Evolutionary conservation across 2,888 invertebrate species (phyloP), one percentile per base, ranked within the genome.

Genomic region (Ectropis crepuscularia): DNA sequence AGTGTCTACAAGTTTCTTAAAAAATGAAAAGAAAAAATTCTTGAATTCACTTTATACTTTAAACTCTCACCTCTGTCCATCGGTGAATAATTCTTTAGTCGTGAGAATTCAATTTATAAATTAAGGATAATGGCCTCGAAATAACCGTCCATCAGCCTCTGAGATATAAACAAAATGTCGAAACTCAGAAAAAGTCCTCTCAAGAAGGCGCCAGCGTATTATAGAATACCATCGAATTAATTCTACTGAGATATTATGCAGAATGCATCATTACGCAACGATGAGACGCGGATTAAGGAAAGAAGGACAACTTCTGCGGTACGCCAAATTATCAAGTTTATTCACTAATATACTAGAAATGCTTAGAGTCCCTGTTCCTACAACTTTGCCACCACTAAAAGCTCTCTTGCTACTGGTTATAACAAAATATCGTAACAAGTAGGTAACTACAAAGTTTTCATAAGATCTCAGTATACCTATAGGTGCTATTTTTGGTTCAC

Each of bases 221-320:
- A 55, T 47, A 55, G 55, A 55, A 41, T 37, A 42, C 45, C 57
- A 46, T 58, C 39, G 42, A 55, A 60, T 64, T 55, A 59, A 63
- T 54, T 59, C 54, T 43, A 58, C 55, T 36, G 55, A 46, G 12
- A 64, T 50, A 54, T 58, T 58, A 63, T 63, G 38, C 57, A 46
- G 36, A 63, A 55, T 63, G 64, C 64, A 51, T 57, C 38, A 47
- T 64, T 55, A 57, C 47, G 38, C 60, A 60, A 64, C 36, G 36
- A n/a, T 43, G 10, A 16, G 9, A 36, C 39, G 8, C 11, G 36
- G 16, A 46, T 46, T 54, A 47, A 12, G 6, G 16, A 16, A n/a
- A 55, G 55, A 47, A n/a, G 28, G 7, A 55, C n/a, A 39, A 51
- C 16, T 51, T 41, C 10, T 12, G 8, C 5, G 8, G 7, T 10